Conservation (phyloP, 2,113 vertebrate species). For the Nannospalax galili region DNA sequence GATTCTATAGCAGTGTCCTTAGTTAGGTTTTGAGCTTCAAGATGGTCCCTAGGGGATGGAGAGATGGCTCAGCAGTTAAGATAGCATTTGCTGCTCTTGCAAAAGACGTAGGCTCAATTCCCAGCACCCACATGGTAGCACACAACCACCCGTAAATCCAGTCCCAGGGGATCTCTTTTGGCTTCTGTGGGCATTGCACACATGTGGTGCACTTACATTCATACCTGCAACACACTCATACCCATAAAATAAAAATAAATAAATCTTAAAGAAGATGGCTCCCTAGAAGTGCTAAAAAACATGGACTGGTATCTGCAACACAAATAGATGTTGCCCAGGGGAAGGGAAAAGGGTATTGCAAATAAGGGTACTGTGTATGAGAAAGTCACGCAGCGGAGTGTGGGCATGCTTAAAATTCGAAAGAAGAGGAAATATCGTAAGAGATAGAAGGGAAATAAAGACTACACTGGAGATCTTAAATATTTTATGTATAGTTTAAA, state of each 20-base stretch:
- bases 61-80: too few species aligned
- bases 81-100: too few species aligned
- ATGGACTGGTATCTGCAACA: background rate
- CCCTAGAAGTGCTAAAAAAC: background rate
- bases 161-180: too few species aligned
- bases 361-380: background rate
- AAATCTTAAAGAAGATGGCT: background rate
- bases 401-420: background rate
- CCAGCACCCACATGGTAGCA: too few species aligned
- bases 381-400: background rate
- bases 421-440: background rate
- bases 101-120: too few species aligned
- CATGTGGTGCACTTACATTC: too few species aligned
- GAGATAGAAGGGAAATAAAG: background rate
- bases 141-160: too few species aligned
- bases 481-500: too few species aligned
- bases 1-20: background rate
- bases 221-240: too few species aligned
- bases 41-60: background rate
- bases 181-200: too few species aligned
- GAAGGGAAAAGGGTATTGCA: background rate
- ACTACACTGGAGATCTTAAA: background rate
- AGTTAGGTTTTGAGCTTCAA: background rate
- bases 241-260: too few species aligned
- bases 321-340: background rate